Percentiles rank a stretch among this genome's conserved stretches.
phyloP scores from a whole-genome alignment of 2,888 invertebrate genomes.

The Caenorhabditis sinica region DNA sequence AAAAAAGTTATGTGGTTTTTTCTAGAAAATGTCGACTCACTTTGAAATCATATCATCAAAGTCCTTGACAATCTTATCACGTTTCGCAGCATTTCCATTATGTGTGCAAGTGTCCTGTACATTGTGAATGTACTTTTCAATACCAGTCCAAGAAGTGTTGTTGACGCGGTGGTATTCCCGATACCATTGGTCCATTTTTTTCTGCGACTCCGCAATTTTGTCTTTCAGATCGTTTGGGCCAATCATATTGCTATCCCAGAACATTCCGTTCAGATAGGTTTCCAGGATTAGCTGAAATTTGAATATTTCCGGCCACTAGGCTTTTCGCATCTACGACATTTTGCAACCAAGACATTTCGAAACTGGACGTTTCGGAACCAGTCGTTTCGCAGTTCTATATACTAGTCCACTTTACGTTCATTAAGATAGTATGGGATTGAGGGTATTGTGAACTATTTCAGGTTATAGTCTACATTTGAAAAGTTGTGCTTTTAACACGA shows the following conservation, averaged over 20 bases:
- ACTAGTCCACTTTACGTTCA: too few species aligned
- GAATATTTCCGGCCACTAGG: too few species aligned
- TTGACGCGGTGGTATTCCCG: neutral
- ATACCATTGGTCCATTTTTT: neutral
- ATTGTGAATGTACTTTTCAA: neutral
- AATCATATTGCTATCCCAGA: neutral
- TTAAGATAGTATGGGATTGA: too few species aligned
- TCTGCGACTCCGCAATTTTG: too few species aligned
- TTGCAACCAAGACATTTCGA: too few species aligned
- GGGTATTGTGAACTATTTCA: too few species aligned
- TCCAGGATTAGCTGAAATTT: constrained; percentile 9
- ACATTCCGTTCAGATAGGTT: constrained; percentile 14
- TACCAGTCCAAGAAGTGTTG: neutral
- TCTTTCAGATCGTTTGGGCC: neutral
- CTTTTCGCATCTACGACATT: neutral
- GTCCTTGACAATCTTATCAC: neutral
- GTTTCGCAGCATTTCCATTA: neutral
- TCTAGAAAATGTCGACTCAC: neutral
- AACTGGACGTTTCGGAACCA: too few species aligned
- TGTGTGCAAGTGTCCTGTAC: neutral
- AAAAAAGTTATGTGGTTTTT: neutral
- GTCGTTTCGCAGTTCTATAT: too few species aligned
- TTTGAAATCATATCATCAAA: neutral
- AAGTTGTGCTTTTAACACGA: too few species aligned
- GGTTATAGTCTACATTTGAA: too few species aligned